These are phyloP conservation scores for Agapetus fuscipes DNA, from an alignment of 2,888 invertebrate genomes.

Conservation along the genomic window DNA sequence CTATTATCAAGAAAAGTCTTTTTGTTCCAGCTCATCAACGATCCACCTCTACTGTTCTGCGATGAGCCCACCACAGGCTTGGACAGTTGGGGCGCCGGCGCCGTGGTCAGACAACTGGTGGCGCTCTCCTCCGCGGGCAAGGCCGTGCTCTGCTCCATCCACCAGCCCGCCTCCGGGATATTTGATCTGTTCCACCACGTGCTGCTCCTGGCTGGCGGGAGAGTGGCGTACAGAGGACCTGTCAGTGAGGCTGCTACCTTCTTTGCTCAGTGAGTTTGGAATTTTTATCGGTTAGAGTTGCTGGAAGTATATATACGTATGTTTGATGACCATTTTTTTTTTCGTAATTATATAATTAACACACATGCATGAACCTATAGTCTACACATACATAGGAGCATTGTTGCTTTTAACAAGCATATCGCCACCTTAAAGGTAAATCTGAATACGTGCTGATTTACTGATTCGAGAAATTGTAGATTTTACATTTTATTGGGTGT, in stretches of 20 bases:
- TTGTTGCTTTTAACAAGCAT: too few species aligned
- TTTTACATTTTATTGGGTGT: too few species aligned
- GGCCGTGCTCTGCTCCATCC: slow-evolving; percentile 78
- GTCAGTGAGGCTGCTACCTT: slow-evolving; percentile 57
- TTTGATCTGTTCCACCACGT: slow-evolving; percentile 76
- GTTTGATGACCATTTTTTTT: too few species aligned
- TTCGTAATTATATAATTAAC: neutral
- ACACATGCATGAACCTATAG: too few species aligned
- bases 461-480: too few species aligned
- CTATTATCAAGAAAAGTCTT: too few species aligned
- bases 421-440: too few species aligned
- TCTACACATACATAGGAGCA: too few species aligned
- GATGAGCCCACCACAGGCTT: slow-evolving; percentile 91
- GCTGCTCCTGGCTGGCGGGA: slow-evolving; percentile 66
- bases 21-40: slow-evolving; percentile 60
- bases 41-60: slow-evolving; percentile 83
- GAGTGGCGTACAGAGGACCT: slow-evolving; percentile 69
- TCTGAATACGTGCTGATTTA: too few species aligned
- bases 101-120: slow-evolving; percentile 62
- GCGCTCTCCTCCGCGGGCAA: slow-evolving; percentile 58
- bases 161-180: slow-evolving; percentile 83
- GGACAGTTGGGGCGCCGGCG: slow-evolving; percentile 80
- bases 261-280: slow-evolving; percentile 58
- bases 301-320: too few species aligned
- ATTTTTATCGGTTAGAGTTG: too few species aligned